A percentile compares a stretch with the other conserved stretches of the same genome.
Evolutionary conservation across 2,113 vertebrate species (phyloP).

Genomic region (Pionites leucogaster): DNA sequence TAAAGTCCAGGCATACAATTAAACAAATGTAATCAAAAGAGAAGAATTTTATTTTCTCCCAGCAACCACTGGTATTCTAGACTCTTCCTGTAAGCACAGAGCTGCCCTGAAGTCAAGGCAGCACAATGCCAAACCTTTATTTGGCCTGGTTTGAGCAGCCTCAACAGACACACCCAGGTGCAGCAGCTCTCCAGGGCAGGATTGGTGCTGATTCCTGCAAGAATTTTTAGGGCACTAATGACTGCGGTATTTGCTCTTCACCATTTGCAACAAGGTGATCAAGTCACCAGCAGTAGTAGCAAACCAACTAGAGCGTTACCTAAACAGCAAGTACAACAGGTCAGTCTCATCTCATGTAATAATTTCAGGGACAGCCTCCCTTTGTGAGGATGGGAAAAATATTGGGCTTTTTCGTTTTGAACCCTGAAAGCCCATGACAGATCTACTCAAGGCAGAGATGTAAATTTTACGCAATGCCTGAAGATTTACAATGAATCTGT

Average conservation of each 20-base stretch:
- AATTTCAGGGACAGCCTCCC: neutral
- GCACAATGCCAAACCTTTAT: neutral
- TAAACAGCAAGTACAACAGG: rapidly evolving
- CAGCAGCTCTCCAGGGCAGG: neutral
- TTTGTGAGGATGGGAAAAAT: neutral
- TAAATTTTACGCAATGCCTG: neutral
- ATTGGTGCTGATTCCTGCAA: neutral
- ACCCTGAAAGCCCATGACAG: neutral
- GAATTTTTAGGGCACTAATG: neutral
- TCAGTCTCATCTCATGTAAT: rapidly evolving
- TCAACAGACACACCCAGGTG: neutral
- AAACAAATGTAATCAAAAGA: neutral
- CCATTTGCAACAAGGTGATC: too few relatives aligned
- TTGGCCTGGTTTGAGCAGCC: neutral
- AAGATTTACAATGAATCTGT: neutral
- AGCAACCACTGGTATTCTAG: neutral
- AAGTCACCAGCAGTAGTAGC: rapidly evolving
- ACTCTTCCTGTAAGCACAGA: neutral
- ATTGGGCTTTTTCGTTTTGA: neutral
- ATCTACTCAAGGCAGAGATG: neutral
- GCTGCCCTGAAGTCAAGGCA: neutral
- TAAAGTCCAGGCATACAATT: neutral
- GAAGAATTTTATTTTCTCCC: neutral
- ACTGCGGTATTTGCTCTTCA: rapidly evolving
- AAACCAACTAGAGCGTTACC: neutral